Evolutionary conservation across 2,888 invertebrate species (phyloP), one percentile per base, ranked within the genome.

Genomic region (Ochropleura leucogaster): DNA sequence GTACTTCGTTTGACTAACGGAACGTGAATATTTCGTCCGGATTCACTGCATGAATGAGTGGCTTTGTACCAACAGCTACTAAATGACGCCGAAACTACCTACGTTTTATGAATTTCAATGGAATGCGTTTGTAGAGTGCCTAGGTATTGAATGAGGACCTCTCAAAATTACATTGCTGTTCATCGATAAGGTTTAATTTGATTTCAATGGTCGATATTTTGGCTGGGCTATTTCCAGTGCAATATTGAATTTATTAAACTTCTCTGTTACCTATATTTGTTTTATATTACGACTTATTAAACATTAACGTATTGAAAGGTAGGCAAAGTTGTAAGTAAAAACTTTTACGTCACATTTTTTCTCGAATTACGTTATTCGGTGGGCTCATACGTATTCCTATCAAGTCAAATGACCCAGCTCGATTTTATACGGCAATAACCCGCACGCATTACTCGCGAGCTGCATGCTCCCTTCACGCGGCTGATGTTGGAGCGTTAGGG

Each of bases 401-500:
- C 90, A 93, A 92, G 87, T 92, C 84, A 92, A 94, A 94, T 93
- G 92, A 89, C 80, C 91, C 89, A 86, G 85, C 89, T 92, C 89
- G 83, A 94, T 92, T 95, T 93, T 93, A 94, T 93, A 87, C 85
- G 89, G 90, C 89, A 81, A 91, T 94, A 94, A 91, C 89, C 89
- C 83, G 90, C 91, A 92, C 90, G 91, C 91, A 91, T 88, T 82
- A 78, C 79, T 80, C 84, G 85, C 87, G 86, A 74, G 87, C 64
- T 76, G 76, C 76, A 82, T 70, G 74, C 80, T 68, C 67, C 55
- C 42, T 79, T 44, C n/a, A 71, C 73, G 53, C 68, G 81, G 83
- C 78, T 85, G 86, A 86, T 88, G 86, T 62, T 87, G 88, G 90
- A 89, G 83, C 80, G 80, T 87, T 86, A 85, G 74, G 80, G 86